Base-by-base conservation (phyloP, 2,888 invertebrate genomes). In the Leucoma salicis region DNA sequence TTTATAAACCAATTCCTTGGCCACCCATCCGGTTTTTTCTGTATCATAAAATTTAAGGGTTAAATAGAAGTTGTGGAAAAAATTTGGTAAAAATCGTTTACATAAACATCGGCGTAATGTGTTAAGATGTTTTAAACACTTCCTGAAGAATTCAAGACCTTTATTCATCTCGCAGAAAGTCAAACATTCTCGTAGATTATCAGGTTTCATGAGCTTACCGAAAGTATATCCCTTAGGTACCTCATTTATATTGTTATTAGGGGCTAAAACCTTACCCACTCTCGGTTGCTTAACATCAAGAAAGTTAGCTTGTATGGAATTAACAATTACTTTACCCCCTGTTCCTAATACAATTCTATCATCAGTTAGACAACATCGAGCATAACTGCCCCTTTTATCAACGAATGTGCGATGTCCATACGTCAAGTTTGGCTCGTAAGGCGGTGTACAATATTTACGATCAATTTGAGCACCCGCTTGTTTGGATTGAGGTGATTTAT, bases 331-430 rank as follows among this genome's bases (percentile, higher is more conserved):
- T 33, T 77, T 75, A 34, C 73, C 64, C 25, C 70, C 74, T 14
- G 58, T 82, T 42, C 91, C 91, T 58, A 58, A 55, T 45, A 66
- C 35, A 11, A 70, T 67, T 50, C 70, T 75, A 34, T 83, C 80
- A 52, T 87, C 83, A 29, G 78, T 76, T 10, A 89, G 2, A 56
- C 91, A 90, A 56, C 82, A 81, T 53, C 66, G 78, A n/a, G 81
- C 87, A 59, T 84, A 81, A 16, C 69, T 79, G 10, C 91, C 91
- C 48, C 88, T 71, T 42, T 82, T 83, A 59, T 91, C 91, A 14
- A 78, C 72, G 31, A 63, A 67, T 1, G 80, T 80, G 54, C 75
- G 77, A 46, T 77, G 57, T 0, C 92, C 92, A 57, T 71, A 92
- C 1, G 85, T 81, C 33, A 82, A 59, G 31, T 89, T 67, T 3